Conservation (phyloP, 2,797 vertebrate species). For the Taenioides sp. region DNA sequence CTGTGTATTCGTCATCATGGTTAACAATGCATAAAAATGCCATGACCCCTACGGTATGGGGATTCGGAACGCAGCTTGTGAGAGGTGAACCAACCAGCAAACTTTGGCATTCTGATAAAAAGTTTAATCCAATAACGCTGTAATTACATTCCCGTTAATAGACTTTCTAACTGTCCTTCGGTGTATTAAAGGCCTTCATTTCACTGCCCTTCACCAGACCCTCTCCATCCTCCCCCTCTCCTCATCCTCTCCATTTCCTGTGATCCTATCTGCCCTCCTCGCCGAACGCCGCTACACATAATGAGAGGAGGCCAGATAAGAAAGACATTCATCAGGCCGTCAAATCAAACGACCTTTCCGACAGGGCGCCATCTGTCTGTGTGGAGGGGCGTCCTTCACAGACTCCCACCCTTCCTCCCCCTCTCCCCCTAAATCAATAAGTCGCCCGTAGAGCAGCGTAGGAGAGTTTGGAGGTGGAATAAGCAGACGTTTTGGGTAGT, state of each 20-base stretch:
- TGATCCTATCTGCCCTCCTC: constrained; percentile 49
- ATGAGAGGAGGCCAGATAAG: constrained; percentile 47
- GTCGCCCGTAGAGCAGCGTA: not conserved
- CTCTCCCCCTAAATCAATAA: constrained; percentile 36
- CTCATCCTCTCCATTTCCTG: constrained; percentile 28
- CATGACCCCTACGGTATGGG: too few relatives aligned
- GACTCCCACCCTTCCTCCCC: not conserved
- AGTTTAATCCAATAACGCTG: not conserved
- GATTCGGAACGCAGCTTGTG: too few relatives aligned
- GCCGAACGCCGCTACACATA: constrained; percentile 46
- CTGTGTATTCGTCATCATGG: too few relatives aligned
- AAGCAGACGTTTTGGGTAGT: not conserved
- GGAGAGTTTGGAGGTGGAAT: constrained; percentile 9
- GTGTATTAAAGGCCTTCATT: not conserved
- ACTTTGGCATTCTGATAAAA: not conserved
- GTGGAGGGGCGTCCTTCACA: constrained; percentile 30
- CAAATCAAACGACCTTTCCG: constrained; percentile 52
- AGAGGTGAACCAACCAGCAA: too few relatives aligned
- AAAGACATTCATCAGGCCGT: constrained; percentile 41
- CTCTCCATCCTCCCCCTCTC: not conserved
- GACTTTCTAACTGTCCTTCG: not conserved
- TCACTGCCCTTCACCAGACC: not conserved
- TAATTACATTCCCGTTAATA: not conserved
- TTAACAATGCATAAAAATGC: too few relatives aligned
- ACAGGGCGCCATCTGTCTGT: constrained; percentile 23